These are phyloP conservation scores for Ennomos erosarius DNA, from an alignment of 2,888 invertebrate genomes.

Conservation along the genomic window DNA sequence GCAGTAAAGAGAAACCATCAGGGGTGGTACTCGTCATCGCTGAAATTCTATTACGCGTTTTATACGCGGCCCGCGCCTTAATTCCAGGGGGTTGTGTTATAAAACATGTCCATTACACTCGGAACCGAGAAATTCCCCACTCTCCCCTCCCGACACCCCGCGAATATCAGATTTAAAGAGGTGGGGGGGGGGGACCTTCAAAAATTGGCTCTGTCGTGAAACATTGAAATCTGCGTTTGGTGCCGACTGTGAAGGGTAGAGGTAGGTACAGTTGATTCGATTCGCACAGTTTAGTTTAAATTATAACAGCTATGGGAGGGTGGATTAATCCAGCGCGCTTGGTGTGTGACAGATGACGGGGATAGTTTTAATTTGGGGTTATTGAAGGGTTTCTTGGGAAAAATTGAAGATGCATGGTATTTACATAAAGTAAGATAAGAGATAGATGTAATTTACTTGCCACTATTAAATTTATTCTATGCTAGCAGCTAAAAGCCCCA, in stretches of 20 bases:
- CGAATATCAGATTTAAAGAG: slow-evolving; percentile 48
- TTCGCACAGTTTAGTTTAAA: slow-evolving; percentile 81
- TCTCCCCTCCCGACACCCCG: slow-evolving; percentile 49
- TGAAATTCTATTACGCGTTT: slow-evolving; percentile 83
- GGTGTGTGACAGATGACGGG: slow-evolving; percentile 45
- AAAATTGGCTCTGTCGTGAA: slow-evolving; percentile 62
- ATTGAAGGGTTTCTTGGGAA: not conserved
- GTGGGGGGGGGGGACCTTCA: slow-evolving; percentile 47
- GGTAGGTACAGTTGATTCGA: slow-evolving; percentile 62
- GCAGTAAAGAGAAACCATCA: slow-evolving; percentile 62
- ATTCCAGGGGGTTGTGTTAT: slow-evolving; percentile 71
- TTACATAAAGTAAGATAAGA: too few species aligned
- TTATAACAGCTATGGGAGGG: slow-evolving; percentile 64
- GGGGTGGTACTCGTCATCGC: slow-evolving; percentile 69
- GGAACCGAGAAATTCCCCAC: slow-evolving; percentile 64
- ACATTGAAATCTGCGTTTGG: slow-evolving; percentile 73
- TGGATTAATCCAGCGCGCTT: slow-evolving; percentile 58
- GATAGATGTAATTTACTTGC: too few species aligned
- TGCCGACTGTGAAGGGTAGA: slow-evolving; percentile 46
- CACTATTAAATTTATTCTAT: too few species aligned
- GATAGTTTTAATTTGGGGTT: slow-evolving; percentile 25
- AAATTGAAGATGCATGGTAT: too few species aligned
- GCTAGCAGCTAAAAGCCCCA: too few species aligned
- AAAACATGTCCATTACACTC: slow-evolving; percentile 73
- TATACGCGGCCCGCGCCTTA: slow-evolving; percentile 77